These are phyloP conservation scores for Delichon dasypus DNA, from an alignment of 2,797 vertebrate genomes.

Conservation along the genomic window DNA sequence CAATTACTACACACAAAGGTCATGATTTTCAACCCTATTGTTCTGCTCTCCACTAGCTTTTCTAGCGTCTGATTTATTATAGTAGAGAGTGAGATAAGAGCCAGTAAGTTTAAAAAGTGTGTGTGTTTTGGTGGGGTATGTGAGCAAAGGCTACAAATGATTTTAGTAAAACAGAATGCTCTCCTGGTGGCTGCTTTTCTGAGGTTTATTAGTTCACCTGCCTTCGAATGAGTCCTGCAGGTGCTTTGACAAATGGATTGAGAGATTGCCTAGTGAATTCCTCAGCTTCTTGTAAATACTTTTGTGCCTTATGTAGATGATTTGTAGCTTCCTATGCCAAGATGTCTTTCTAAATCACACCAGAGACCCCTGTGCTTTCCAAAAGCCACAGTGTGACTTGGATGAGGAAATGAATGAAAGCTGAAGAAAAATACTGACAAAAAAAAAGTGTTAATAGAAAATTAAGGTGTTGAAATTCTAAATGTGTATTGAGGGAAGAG, in stretches of 20 bases:
- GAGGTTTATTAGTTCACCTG: slow-evolving; percentile 42
- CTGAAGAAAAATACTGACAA: not conserved
- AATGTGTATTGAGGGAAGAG: not conserved
- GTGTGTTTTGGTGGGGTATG: not conserved
- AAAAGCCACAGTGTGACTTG: not conserved
- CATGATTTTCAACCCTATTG: not conserved
- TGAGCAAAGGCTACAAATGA: slow-evolving; percentile 31
- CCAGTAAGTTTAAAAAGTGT: slow-evolving; percentile 10
- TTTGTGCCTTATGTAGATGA: not conserved
- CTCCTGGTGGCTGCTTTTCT: slow-evolving; percentile 34
- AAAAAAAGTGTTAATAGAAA: not conserved
- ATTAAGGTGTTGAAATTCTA: not conserved
- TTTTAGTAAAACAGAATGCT: slow-evolving; percentile 48
- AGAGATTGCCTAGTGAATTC: slow-evolving; percentile 32
- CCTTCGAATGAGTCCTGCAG: slow-evolving; percentile 42
- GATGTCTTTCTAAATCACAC: not conserved
- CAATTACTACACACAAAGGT: slow-evolving; percentile 26
- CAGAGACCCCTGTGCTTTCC: not conserved
- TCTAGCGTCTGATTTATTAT: slow-evolving; percentile 31
- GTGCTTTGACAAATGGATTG: slow-evolving; percentile 61
- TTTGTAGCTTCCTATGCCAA: not conserved
- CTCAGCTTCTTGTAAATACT: not conserved
- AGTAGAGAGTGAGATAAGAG: slow-evolving; percentile 1
- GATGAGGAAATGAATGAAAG: not conserved
- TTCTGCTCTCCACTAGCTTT: slow-evolving; percentile 20